phyloP scores from a whole-genome alignment of 2,888 invertebrate genomes.

The Leptopilina syphax region DNA sequence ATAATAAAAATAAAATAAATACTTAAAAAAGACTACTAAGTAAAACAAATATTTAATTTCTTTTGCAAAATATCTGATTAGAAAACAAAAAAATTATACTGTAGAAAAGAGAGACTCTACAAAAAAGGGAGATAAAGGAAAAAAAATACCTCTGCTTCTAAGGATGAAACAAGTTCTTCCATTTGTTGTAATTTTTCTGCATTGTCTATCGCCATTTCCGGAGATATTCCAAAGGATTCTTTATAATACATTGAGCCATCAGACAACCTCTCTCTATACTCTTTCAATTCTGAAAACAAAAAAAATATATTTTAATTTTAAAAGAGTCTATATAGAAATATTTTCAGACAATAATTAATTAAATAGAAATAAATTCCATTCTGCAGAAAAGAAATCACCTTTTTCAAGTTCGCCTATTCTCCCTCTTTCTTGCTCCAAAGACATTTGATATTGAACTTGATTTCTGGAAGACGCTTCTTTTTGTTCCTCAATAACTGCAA shows the following conservation, averaged over 20 bases:
- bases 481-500: slow-evolving; percentile 85
- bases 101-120: too few relatives aligned
- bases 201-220: slow-evolving; percentile 69
- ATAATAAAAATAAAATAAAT: not conserved
- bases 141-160: slow-evolving; percentile 69
- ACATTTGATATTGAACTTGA: slow-evolving; percentile 69
- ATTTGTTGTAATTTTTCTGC: slow-evolving; percentile 71
- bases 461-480: slow-evolving; percentile 76
- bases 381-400: slow-evolving; percentile 57
- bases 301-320: not conserved
- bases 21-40: not conserved
- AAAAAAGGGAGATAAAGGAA: too few relatives aligned
- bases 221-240: slow-evolving; percentile 70
- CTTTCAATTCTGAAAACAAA: slow-evolving; percentile 62
- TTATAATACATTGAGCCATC: slow-evolving; percentile 68
- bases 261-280: slow-evolving; percentile 63
- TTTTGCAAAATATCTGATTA: too few relatives aligned
- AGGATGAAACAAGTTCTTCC: slow-evolving; percentile 70
- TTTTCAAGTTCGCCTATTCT: slow-evolving; percentile 68
- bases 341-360: too few relatives aligned
- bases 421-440: slow-evolving; percentile 66
- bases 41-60: too few relatives aligned
- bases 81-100: too few relatives aligned
- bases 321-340: too few relatives aligned
- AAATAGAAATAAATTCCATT: too few relatives aligned